Base-by-base conservation (phyloP, 2,797 vertebrate genomes). In the Cyprinodon diabolis region DNA sequence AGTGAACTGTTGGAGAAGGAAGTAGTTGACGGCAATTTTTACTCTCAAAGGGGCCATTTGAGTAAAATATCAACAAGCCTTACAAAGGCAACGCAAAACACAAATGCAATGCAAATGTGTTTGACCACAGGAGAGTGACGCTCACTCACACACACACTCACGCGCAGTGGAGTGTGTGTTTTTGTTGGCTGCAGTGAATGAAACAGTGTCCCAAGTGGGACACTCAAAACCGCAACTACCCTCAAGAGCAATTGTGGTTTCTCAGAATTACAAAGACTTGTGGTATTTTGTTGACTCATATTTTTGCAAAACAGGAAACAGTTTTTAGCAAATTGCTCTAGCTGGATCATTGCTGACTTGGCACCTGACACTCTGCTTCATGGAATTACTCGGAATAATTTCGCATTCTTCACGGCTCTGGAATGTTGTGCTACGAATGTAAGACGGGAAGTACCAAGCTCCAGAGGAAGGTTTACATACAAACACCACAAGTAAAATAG, bases 21-120 rank as follows among this genome's bases (percentile, higher is more conserved):
- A 91, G 84, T 90, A 77, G 74, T 88, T 86, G 79, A 84, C 68
- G 48, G 58, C 48, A 72, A 78, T 69, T 79, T 51, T 78, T 52
- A 78, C 67, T 67, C 80, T 73, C 73, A 74, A 70, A 40, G 68
- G 68, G 66, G 69, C 56, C 75, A 60, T 82, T 84, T 51, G 76
- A 80, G 43, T 58, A 55, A 71, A 84, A 83, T 72, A 76, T 90
- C 84, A 87, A 84, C 84, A 87, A 60, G 17, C 35, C 23, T 73
- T 83, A 55, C 84, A 76, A 78, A 72, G 19, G 57, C 68, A 78
- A 58, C 13, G 1, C 63, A 69, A 71, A 84, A 87, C 56, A 81
- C 80, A 89, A 85, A 89, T 79, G 45, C 19, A 63, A 87, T 84
- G 81, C 76, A 90, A 89, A 92, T 80, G 56, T 57, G 25, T 71